A percentile compares a stretch with the other conserved stretches of the same genome.
phyloP scores from a whole-genome alignment of 2,113 vertebrate species.

The Hystrix brachyura region DNA sequence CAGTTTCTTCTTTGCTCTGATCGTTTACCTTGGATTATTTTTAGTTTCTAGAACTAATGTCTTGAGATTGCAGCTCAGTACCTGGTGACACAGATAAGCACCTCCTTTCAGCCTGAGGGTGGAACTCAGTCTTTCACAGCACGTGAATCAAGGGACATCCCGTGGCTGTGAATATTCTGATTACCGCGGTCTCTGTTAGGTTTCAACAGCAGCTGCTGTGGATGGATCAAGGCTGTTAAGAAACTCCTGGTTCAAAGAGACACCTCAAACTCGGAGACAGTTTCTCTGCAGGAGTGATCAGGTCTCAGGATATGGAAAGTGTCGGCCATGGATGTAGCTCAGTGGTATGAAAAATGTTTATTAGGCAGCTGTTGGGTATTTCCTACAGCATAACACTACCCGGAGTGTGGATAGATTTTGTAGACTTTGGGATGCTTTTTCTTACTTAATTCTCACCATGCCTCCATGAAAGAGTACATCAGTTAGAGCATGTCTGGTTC shows the following conservation, averaged over 20 bases:
- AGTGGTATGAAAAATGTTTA: not conserved
- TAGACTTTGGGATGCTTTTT: not conserved
- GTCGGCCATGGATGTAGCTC: not conserved
- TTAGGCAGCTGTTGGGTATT: not conserved
- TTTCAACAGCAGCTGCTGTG: conserved; percentile 4
- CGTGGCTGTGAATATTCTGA: not conserved
- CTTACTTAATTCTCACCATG: not conserved
- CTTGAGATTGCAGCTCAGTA: not conserved
- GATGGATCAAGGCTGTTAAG: not conserved
- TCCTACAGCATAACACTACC: not conserved
- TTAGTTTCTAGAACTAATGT: not conserved
- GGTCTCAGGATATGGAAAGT: not conserved
- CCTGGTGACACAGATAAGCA: not conserved
- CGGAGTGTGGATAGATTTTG: not conserved
- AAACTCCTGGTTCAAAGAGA: conserved; percentile 31
- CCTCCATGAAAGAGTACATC: not conserved
- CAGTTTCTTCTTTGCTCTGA: not conserved
- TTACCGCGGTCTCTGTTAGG: not conserved
- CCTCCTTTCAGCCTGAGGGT: not conserved
- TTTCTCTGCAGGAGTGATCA: conserved; percentile 19
- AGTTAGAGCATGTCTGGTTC: not conserved
- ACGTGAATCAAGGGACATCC: fast-evolving
- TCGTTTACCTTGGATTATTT: not conserved
- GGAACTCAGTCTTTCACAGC: not conserved
- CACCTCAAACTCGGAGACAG: not conserved